These are phyloP conservation scores for Gallinago media DNA, from an alignment of 2,113 vertebrate species.

Conservation along the genomic window DNA sequence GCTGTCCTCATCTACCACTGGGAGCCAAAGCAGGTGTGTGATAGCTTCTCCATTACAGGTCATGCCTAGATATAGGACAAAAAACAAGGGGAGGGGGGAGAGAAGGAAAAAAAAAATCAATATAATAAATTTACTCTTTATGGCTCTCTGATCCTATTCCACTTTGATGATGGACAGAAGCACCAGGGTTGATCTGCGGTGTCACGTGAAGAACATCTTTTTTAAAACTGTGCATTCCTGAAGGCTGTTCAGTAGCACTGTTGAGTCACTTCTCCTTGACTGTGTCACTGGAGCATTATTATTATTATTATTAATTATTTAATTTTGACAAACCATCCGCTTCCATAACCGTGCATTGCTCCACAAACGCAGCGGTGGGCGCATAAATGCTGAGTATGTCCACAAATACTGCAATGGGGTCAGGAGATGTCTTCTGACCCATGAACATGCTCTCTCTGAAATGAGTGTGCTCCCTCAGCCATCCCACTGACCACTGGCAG, in stretches of 20 bases:
- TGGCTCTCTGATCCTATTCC: not conserved
- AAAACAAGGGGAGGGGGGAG: not conserved
- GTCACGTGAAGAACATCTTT: not conserved
- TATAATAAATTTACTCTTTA: slow-evolving; percentile 10
- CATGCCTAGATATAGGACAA: not conserved
- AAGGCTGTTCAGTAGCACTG: not conserved
- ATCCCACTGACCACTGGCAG: not conserved
- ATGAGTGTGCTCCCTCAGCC: not conserved
- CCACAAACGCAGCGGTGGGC: rapidly evolving
- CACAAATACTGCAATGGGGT: not conserved
- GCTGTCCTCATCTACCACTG: not conserved
- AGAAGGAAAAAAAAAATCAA: not conserved
- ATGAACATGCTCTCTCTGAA: rapidly evolving
- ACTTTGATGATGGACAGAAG: not conserved
- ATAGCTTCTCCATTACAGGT: not conserved
- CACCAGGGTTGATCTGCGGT: not conserved
- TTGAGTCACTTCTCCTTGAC: not conserved
- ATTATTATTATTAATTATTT: not conserved
- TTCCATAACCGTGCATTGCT: not conserved
- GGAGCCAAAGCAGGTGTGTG: not conserved
- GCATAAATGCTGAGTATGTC: not conserved
- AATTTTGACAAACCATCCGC: not conserved
- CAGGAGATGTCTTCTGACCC: not conserved
- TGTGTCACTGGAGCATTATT: not conserved
- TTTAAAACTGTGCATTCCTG: not conserved